Evolutionary conservation across 2,113 vertebrate genomes (phyloP).

Genomic region (Semnornis frantzii): DNA sequence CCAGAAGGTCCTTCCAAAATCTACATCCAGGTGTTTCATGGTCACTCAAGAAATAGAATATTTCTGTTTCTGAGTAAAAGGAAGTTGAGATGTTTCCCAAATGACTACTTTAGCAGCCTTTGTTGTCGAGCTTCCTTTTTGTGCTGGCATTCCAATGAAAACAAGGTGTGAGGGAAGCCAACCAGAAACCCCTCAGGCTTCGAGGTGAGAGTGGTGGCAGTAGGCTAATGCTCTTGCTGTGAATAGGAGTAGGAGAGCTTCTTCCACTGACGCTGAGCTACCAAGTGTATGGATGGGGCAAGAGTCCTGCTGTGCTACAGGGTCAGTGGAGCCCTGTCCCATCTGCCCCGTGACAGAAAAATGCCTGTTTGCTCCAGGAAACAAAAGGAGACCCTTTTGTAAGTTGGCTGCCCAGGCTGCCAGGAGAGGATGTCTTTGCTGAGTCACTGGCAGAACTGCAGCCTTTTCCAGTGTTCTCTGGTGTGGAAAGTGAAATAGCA

Average conservation of each 20-base stretch:
- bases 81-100: not conserved
- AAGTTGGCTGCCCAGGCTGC: not conserved
- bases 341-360: not conserved
- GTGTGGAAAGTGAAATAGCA: not conserved
- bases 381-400: not conserved
- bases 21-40: rapidly evolving
- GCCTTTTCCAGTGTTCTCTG: not conserved
- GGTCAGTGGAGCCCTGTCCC: not conserved
- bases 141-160: not conserved
- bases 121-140: not conserved
- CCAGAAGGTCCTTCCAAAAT: not conserved
- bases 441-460: not conserved
- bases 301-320: not conserved
- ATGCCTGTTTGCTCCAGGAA: not conserved
- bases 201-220: not conserved
- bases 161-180: not conserved
- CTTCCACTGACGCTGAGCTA: not conserved
- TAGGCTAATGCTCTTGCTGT: not conserved
- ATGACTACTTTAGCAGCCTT: not conserved
- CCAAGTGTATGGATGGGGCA: not conserved
- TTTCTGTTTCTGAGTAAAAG: not conserved
- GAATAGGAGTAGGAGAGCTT: not conserved
- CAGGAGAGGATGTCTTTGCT: not conserved
- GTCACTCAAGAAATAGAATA: not conserved
- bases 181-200: not conserved